Percentiles rank a stretch among this genome's conserved stretches.
phyloP scores from a whole-genome alignment of 1,140 invertebrate species.

The Bathynomus jamesi region DNA sequence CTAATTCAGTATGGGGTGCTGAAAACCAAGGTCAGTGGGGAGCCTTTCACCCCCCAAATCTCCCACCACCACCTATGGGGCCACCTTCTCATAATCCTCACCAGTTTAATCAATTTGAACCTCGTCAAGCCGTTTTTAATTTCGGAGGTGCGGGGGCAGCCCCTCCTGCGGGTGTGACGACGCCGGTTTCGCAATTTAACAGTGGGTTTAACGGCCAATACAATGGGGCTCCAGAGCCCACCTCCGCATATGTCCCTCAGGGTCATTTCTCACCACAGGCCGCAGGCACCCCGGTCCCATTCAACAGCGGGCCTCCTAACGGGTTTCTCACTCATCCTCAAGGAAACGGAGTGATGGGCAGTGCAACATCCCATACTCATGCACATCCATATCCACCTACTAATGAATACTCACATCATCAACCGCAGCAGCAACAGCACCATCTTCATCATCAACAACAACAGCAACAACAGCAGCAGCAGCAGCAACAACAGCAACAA shows the following conservation, averaged over 20 bases:
- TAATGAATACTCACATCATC: constrained; percentile 46
- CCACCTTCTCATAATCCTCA: constrained; percentile 2
- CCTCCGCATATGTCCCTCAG: constrained; percentile 27
- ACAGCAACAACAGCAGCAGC: constrained; percentile 33
- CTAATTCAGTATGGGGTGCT: constrained; percentile 46
- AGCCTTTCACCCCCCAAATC: constrained; percentile 31
- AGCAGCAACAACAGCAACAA: constrained; percentile 42
- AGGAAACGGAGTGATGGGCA: constrained; percentile 50
- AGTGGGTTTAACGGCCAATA: constrained; percentile 31
- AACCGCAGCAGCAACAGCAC: constrained; percentile 46
- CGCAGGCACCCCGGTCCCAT: constrained; percentile 27
- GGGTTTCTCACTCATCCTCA: constrained; percentile 50
- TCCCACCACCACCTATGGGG: neutral
- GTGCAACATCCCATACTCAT: constrained; percentile 40
- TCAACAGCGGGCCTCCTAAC: constrained; percentile 40
- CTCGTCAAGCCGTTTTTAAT: constrained; percentile 26
- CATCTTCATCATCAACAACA: constrained; percentile 15
- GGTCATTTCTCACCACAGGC: constrained; percentile 32
- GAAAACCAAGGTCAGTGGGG: constrained; percentile 44
- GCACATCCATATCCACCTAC: constrained; percentile 40
- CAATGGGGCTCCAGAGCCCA: constrained; percentile 19
- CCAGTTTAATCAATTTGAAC: constrained; percentile 29
- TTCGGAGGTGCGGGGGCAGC: constrained; percentile 27
- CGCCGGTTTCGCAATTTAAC: constrained; percentile 33
- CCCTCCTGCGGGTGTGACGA: constrained; percentile 26